Percentiles rank a stretch among this genome's conserved stretches.
These are phyloP conservation scores for Diabrotica undecimpunctata DNA, from an alignment of 1,140 invertebrate species.

Conservation along the genomic window DNA sequence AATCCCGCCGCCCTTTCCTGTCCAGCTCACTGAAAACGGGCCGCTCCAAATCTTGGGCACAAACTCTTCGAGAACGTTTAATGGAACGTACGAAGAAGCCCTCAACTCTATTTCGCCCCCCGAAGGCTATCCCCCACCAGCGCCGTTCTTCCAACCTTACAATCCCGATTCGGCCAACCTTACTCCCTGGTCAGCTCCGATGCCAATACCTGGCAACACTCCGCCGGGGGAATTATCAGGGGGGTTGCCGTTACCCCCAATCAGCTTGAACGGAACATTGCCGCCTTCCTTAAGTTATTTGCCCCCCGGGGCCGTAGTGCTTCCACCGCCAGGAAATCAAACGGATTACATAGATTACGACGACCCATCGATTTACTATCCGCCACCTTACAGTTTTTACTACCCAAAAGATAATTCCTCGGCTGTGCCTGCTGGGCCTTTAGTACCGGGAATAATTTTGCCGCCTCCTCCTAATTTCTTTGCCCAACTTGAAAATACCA, in stretches of 20 bases:
- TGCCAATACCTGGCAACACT: conserved; percentile 58
- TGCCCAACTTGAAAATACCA: conserved; percentile 52
- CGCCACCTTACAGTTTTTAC: conserved; percentile 82
- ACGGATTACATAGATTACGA: conserved; percentile 78
- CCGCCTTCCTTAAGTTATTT: conserved; percentile 50
- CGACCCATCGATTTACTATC: conserved; percentile 85
- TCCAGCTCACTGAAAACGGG: conserved; percentile 75
- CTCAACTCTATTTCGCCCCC: conserved; percentile 53
- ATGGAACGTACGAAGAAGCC: conserved; percentile 53
- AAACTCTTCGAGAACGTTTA: conserved; percentile 61
- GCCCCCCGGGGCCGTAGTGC: conserved; percentile 65
- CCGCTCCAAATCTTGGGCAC: conserved; percentile 70
- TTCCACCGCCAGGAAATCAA: conserved; percentile 65
- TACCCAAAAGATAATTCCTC: conserved; percentile 75
- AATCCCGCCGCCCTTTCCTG: conserved; percentile 84
- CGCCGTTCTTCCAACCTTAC: conserved; percentile 38
- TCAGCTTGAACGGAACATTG: conserved; percentile 48
- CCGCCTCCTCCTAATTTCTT: conserved; percentile 86
- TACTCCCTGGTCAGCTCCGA: conserved; percentile 58
- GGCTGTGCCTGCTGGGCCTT: conserved; percentile 73
- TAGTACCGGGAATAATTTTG: conserved; percentile 82
- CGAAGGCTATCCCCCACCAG: conserved; percentile 33
- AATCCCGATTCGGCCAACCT: conserved; percentile 57
- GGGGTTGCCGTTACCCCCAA: conserved; percentile 52
- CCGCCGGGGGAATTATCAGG: conserved; percentile 47